These are phyloP conservation scores for Solea solea DNA, from an alignment of 2,113 vertebrate genomes.

Conservation along the genomic window DNA sequence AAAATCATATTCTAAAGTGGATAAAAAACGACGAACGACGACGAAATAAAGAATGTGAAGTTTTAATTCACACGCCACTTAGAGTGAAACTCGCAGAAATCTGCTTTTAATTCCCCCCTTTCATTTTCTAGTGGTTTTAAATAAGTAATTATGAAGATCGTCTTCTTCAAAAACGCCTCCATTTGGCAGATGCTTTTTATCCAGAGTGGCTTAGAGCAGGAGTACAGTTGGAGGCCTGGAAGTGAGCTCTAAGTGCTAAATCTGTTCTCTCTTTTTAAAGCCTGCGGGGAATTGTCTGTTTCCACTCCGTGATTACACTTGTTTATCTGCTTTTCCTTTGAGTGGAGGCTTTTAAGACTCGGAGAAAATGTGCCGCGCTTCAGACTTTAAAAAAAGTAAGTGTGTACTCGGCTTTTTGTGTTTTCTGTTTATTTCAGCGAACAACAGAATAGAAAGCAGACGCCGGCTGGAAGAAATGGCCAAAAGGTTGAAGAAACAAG, in stretches of 20 bases:
- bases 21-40: conserved; percentile 25
- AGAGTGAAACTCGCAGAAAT: conserved; percentile 40
- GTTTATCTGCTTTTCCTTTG: conserved; percentile 28
- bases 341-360: background rate
- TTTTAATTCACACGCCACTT: conserved; percentile 30
- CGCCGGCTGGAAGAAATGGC: background rate
- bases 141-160: no score
- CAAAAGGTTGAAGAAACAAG: background rate
- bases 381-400: no score
- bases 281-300: background rate
- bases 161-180: background rate
- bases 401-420: background rate
- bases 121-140: conserved; percentile 21
- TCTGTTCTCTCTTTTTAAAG: background rate
- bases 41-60: conserved; percentile 15
- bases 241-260: background rate
- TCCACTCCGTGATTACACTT: conserved; percentile 1
- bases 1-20: conserved; percentile 2
- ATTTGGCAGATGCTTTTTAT: background rate
- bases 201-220: background rate
- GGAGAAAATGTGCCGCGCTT: background rate
- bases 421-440: background rate
- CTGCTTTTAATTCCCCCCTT: conserved; percentile 10
- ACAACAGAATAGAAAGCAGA: background rate
- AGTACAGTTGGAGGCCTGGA: background rate